A percentile compares a stretch with the other conserved stretches of the same genome.
Conservation (phyloP, 2,797 vertebrate genomes). For the Paratrypauchen microcephalus region DNA sequence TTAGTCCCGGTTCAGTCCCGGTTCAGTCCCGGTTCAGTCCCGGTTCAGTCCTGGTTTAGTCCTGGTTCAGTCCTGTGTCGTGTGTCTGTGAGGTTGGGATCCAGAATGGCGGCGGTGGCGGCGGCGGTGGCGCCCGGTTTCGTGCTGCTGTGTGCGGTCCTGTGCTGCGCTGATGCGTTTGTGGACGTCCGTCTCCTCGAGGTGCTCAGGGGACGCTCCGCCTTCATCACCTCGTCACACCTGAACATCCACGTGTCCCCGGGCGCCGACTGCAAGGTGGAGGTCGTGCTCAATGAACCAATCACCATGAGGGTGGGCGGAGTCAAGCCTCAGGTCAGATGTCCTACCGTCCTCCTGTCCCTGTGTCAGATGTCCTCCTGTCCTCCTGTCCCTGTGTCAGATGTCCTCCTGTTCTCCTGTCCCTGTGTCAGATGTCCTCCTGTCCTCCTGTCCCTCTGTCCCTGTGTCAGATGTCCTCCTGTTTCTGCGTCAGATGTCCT, state of each 20-base stretch:
- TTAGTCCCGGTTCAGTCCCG: too few relatives aligned
- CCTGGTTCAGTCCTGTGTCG: not conserved
- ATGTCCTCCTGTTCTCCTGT: too few relatives aligned
- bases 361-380: too few relatives aligned
- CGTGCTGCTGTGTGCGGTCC: conserved; percentile 18
- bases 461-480: too few relatives aligned
- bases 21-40: too few relatives aligned
- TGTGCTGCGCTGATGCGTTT: conserved; percentile 35
- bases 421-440: too few relatives aligned
- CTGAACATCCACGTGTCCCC: conserved; percentile 58
- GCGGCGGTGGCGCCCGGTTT: conserved; percentile 18
- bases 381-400: too few relatives aligned
- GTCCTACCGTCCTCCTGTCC: too few relatives aligned
- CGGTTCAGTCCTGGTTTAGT: not conserved
- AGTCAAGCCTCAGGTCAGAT: conserved; percentile 71
- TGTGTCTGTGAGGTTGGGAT: not conserved
- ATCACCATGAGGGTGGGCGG: conserved; percentile 73
- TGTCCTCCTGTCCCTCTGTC: too few relatives aligned
- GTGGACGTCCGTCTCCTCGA: conserved; percentile 64
- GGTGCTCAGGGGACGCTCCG: conserved; percentile 67
- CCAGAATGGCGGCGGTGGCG: conserved; percentile 37
- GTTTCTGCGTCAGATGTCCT: not conserved
- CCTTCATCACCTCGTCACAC: conserved; percentile 61
- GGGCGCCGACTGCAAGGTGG: conserved; percentile 72
- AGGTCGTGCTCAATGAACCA: conserved; percentile 75